Conservation (phyloP, 2,797 vertebrate genomes). For the Oryzias dopingdopingensis region DNA sequence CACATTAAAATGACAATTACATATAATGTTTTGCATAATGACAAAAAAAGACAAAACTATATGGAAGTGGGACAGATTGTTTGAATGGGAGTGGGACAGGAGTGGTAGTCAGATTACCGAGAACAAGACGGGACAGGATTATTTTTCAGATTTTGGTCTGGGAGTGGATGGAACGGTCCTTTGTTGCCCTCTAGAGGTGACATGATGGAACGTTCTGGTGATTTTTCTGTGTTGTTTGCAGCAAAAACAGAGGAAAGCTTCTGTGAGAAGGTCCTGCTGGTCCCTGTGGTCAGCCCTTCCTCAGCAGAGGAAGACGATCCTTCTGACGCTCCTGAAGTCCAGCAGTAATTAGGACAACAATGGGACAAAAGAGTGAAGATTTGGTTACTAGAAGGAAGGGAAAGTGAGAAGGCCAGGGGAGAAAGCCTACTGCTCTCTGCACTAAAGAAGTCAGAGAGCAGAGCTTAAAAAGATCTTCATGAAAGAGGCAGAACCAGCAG, state of each 20-base stretch:
- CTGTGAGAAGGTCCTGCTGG: constrained; percentile 33
- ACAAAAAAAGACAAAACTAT: too few relatives aligned
- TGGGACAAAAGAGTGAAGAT: constrained; percentile 61
- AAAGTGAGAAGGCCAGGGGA: constrained; percentile 62
- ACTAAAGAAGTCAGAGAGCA: constrained; percentile 39
- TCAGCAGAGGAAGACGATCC: constrained; percentile 50
- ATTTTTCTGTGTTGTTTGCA: constrained; percentile 8
- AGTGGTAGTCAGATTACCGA: too few relatives aligned
- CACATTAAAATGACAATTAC: too few relatives aligned
- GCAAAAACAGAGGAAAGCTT: constrained; percentile 17
- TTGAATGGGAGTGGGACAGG: too few relatives aligned
- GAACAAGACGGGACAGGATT: too few relatives aligned
- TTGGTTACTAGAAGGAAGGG: constrained; percentile 63
- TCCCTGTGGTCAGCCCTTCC: constrained; percentile 39
- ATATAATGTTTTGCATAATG: too few relatives aligned
- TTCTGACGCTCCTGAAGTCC: constrained; percentile 43
- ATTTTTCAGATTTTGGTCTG: too few relatives aligned
- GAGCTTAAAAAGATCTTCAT: not conserved
- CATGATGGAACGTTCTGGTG: too few relatives aligned
- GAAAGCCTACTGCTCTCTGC: constrained; percentile 59
- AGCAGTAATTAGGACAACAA: constrained; percentile 67
- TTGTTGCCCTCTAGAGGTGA: too few relatives aligned
- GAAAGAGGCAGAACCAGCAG: too few relatives aligned
- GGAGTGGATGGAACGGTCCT: too few relatives aligned
- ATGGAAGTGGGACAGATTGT: too few relatives aligned